These are phyloP conservation scores for Penaeus chinensis DNA, from an alignment of 1,140 invertebrate genomes.

Conservation along the genomic window DNA sequence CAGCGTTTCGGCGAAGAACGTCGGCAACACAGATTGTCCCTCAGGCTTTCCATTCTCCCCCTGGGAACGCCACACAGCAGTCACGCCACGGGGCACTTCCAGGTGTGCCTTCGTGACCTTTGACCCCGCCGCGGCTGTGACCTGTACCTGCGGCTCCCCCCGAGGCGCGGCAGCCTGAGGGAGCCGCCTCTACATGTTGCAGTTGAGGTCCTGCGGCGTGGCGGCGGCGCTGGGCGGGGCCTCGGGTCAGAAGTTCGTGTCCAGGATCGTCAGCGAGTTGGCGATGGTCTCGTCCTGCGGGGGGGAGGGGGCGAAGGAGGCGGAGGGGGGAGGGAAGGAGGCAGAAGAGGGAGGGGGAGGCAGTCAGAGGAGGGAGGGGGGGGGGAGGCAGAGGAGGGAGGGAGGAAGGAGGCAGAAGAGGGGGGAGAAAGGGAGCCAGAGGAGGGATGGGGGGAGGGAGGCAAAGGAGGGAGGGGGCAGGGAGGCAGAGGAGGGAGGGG, in stretches of 20 bases:
- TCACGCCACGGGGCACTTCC: background rate
- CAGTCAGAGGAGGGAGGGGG: background rate
- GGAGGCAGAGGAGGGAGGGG: too few relatives aligned
- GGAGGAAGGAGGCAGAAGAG: too few relatives aligned
- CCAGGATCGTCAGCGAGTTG: constrained; percentile 57
- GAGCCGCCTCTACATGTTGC: constrained; percentile 58
- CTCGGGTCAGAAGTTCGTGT: constrained; percentile 58
- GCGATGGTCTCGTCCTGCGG: constrained; percentile 56
- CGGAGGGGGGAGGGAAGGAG: background rate
- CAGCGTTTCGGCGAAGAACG: too few relatives aligned
- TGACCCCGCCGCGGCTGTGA: background rate
- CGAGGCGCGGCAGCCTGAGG: constrained; percentile 5
- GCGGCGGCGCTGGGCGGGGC: constrained; percentile 30
- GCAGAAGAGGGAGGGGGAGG: background rate
- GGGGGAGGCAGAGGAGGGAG: background rate
- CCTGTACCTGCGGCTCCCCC: constrained; percentile 9
- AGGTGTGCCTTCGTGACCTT: background rate
- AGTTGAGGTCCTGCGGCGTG: constrained; percentile 45
- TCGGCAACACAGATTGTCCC: too few relatives aligned
- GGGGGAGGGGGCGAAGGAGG: background rate
- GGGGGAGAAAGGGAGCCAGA: background rate
- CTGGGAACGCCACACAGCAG: background rate
- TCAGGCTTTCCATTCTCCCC: too few relatives aligned
- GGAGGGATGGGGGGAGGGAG: too few relatives aligned
- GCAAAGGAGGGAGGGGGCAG: background rate